Percentiles rank a stretch among this genome's conserved stretches.
Evolutionary conservation across 1,140 invertebrate species (phyloP).

Genomic region (Glossosoma conforme): DNA sequence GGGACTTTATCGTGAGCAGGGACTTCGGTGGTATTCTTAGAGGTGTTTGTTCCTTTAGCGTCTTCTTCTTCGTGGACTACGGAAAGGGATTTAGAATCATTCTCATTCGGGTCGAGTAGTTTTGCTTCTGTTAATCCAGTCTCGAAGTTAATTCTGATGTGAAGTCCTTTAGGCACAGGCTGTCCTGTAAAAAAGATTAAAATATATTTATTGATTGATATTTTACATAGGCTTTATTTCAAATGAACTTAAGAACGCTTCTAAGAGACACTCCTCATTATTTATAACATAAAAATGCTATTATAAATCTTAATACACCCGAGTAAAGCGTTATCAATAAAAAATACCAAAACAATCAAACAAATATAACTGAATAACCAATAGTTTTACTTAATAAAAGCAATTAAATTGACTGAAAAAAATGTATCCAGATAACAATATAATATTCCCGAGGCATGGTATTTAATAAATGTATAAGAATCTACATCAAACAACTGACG

Average conservation of each 20-base stretch:
- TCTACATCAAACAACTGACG: background rate
- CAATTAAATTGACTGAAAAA: background rate
- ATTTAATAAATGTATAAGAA: background rate
- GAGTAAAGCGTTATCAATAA: background rate
- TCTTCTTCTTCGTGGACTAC: constrained; percentile 27
- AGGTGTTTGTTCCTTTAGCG: constrained; percentile 10
- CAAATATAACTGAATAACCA: background rate
- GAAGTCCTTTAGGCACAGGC: constrained; percentile 62
- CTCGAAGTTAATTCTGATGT: constrained; percentile 65
- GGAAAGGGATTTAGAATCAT: constrained; percentile 28
- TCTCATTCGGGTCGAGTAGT: constrained; percentile 51
- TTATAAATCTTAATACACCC: background rate
- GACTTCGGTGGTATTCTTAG: constrained; percentile 1
- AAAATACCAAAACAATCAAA: background rate
- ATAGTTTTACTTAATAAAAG: background rate
- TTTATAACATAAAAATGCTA: background rate
- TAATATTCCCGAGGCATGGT: background rate
- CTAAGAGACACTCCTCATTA: background rate
- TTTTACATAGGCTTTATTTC: background rate
- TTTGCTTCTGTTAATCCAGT: constrained; percentile 69
- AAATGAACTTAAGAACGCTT: background rate
- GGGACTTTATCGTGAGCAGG: constrained; percentile 4
- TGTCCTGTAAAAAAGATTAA: constrained; percentile 50
- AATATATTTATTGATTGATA: background rate
- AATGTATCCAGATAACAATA: background rate